Percentiles rank a stretch among this genome's conserved stretches.
Evolutionary conservation across 1,140 invertebrate species (phyloP).

Genomic region (Cydia pomonella): DNA sequence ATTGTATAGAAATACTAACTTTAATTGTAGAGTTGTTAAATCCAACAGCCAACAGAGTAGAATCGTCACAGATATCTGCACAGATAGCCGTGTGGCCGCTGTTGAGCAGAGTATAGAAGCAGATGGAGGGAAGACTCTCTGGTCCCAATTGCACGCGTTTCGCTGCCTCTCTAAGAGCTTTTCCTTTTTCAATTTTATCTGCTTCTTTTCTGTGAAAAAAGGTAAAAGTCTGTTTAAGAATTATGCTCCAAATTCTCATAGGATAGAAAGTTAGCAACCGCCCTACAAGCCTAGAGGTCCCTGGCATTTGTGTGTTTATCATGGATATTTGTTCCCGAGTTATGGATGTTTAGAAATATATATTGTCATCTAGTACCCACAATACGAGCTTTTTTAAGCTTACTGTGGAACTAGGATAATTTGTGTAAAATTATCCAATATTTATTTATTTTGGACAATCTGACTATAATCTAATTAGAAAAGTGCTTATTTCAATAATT

Average conservation of each 20-base stretch:
- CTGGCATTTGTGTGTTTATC: too few species aligned
- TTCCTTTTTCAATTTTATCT: slow-evolving; percentile 95
- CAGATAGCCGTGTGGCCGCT: slow-evolving; percentile 85
- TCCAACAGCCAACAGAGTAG: slow-evolving; percentile 94
- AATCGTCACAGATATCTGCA: slow-evolving; percentile 96
- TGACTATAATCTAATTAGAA: background rate
- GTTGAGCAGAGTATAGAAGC: slow-evolving; percentile 98
- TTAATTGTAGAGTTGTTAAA: slow-evolving; percentile 94
- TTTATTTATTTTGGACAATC: background rate
- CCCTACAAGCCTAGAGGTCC: too few species aligned
- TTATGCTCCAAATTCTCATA: too few species aligned
- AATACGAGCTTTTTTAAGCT: too few species aligned
- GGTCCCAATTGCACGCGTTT: slow-evolving; percentile 91
- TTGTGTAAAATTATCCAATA: too few species aligned
- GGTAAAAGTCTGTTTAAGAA: slow-evolving; percentile 4
- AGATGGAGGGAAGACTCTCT: slow-evolving; percentile 95
- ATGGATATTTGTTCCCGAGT: too few species aligned
- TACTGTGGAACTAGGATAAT: too few species aligned
- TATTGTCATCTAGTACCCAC: too few species aligned
- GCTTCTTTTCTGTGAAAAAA: slow-evolving; percentile 88
- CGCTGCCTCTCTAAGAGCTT: slow-evolving; percentile 91
- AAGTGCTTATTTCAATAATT: background rate
- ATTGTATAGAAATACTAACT: slow-evolving; percentile 58
- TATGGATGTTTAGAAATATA: too few species aligned
- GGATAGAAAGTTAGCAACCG: too few species aligned